Percentiles rank a stretch among this genome's conserved stretches.
Evolutionary conservation across 1,140 invertebrate genomes (phyloP).

Genomic region (Xylocopa sonorina): DNA sequence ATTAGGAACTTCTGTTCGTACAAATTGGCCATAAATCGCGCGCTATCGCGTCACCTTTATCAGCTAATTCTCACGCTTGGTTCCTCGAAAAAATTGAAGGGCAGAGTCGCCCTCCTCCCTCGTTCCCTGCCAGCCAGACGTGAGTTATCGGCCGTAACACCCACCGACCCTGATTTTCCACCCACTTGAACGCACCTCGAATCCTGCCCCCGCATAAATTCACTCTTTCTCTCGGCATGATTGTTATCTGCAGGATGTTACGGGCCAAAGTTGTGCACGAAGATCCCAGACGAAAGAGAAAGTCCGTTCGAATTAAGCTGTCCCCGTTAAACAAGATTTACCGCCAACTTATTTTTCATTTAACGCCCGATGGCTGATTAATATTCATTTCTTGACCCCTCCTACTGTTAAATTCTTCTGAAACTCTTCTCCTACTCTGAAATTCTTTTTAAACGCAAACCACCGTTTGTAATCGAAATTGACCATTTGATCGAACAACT

Average conservation of each 20-base stretch:
- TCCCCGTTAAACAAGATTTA: conserved; percentile 5
- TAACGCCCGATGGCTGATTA: conserved; percentile 5
- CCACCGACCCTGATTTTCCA: conserved; percentile 43
- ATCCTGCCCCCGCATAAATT: conserved; percentile 53
- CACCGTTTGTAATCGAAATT: too few species aligned
- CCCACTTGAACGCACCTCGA: conserved; percentile 36
- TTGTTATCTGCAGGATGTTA: conserved; percentile 59
- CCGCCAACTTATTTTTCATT: conserved; percentile 25
- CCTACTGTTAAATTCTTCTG: too few species aligned
- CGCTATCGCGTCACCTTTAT: conserved; percentile 12
- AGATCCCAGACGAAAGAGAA: conserved; percentile 27
- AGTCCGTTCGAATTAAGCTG: conserved; percentile 31
- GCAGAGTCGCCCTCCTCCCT: not conserved
- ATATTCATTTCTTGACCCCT: not conserved
- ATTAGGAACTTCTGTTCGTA: conserved; percentile 24
- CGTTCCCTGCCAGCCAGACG: not conserved
- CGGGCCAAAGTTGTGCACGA: conserved; percentile 41
- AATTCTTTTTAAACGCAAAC: too few species aligned
- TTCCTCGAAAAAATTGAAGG: conserved; percentile 28
- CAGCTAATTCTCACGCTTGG: conserved; percentile 56
- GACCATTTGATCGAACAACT: too few species aligned
- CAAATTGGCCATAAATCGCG: conserved; percentile 51
- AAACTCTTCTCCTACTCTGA: too few species aligned
- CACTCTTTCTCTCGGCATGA: conserved; percentile 26
- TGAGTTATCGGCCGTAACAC: conserved; percentile 29